Conservation (phyloP, 2,888 invertebrate species). For the Eupithecia subumbrata region DNA sequence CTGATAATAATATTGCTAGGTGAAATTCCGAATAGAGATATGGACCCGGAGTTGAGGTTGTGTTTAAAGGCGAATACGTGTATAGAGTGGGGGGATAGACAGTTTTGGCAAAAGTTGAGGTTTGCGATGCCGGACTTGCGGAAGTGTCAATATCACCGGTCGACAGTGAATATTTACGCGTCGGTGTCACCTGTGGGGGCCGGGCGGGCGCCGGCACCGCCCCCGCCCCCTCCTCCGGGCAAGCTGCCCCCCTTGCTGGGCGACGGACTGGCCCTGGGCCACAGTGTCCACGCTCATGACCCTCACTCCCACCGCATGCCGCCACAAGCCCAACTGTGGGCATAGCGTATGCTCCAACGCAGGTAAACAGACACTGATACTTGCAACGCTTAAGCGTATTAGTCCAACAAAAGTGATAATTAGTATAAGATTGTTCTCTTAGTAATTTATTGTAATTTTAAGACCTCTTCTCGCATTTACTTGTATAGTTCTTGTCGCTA, state of each 20-base stretch:
- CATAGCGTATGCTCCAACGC: conserved; percentile 89
- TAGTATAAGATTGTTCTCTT: conserved; percentile 69
- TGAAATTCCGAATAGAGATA: conserved; percentile 93
- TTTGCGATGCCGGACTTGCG: conserved; percentile 94
- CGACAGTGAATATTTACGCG: conserved; percentile 89
- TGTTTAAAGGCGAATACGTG: conserved; percentile 96
- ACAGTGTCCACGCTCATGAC: conserved; percentile 74
- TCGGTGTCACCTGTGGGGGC: conserved; percentile 84
- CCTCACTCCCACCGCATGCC: conserved; percentile 83
- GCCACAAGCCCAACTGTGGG: conserved; percentile 89
- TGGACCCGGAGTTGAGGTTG: conserved; percentile 95
- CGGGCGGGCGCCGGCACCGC: conserved; percentile 85
- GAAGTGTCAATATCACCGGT: conserved; percentile 86
- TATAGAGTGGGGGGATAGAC: conserved; percentile 96
- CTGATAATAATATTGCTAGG: conserved; percentile 96
- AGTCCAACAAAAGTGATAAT: conserved; percentile 83
- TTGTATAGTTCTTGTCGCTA: conserved; percentile 66
- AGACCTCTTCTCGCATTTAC: conserved; percentile 63
- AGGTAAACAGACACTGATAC: conserved; percentile 82
- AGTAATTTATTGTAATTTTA: conserved; percentile 69
- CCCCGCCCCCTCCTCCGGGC: conserved; percentile 85
- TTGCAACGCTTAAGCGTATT: conserved; percentile 83
- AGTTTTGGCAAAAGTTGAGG: conserved; percentile 98
- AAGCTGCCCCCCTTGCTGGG: conserved; percentile 85
- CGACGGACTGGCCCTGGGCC: conserved; percentile 74